Evolutionary conservation across 53 echinoderm and acorn worm species (phyloP), one percentile per base, ranked within the genome.

Genomic region (Zoroaster sp.): DNA sequence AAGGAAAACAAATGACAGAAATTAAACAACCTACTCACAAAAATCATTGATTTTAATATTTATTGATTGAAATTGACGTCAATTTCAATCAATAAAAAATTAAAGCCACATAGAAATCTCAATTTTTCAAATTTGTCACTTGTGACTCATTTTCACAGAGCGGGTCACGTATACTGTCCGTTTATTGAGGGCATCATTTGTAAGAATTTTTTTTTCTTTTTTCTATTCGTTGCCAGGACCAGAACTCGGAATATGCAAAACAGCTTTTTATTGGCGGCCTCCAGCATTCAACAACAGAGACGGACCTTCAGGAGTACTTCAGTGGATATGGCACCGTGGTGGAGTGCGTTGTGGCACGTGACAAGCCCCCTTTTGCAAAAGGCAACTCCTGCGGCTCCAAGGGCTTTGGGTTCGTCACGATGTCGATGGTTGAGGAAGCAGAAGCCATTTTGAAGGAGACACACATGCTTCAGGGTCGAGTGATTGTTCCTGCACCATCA

Each of bases 231-330:
- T 14, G 10, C 5, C 33, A 59, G 78, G 36, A 78, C 4, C 4
- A 59, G 59, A 54, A 78, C 38, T 3, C n/a, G 35, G 87, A 74
- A 63, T 40, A 74, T 30, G 21, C 73, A 25, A 87, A 71, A 74
- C 73, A 87, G 35, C 38, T 87, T 3, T 87, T 87, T 40, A 39
- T 87, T 21, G 87, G 87, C 4, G 75, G 87, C 17, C 42, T 87
- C 28, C 33, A 38, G 5, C 40, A 73, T 4, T 21, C 20, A 20
- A 74, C 87, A 36, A 87, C 87, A 25, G 44, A 38, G 8, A 74
- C 74, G 0, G 20, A 59, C 33, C 49, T 87, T 17, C 74, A 39
- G 42, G 87, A 74, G 23, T 69, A 74, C 28, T 87, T 87, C 65
- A 54, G 74, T 40, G 15, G 53, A 31, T 87, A 53, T 59, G 87